Percentiles rank a stretch among this genome's conserved stretches.
phyloP scores from a whole-genome alignment of 2,113 vertebrate species.

The Ophthalmolycus amberensis region DNA sequence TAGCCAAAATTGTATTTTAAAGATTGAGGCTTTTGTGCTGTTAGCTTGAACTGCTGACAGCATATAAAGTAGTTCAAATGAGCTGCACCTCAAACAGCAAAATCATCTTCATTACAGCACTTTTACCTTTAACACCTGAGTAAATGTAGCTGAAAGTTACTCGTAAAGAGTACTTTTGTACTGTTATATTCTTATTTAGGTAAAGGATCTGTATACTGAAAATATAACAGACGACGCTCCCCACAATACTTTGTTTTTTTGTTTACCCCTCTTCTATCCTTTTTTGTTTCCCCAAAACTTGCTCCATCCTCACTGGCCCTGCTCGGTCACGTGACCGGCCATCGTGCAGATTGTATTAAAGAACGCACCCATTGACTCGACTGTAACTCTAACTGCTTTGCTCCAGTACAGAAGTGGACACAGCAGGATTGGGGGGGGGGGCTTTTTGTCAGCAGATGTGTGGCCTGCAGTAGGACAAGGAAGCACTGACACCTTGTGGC shows the following conservation, averaged over 20 bases:
- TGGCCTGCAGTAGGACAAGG: conserved; percentile 14
- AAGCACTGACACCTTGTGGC: conserved; percentile 73
- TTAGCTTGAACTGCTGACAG: not conserved
- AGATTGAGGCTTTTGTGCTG: not conserved
- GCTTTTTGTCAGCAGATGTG: not conserved
- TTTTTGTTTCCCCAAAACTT: not conserved
- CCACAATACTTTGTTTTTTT: not conserved
- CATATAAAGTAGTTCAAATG: not conserved
- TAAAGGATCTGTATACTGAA: not conserved
- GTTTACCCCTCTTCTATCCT: not conserved
- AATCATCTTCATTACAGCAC: not conserved
- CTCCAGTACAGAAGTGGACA: not conserved
- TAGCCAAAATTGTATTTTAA: not conserved
- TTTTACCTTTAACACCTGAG: not conserved
- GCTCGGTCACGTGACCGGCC: conserved; percentile 10
- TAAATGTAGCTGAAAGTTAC: not conserved
- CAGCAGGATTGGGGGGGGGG: too few species aligned
- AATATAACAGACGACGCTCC: not conserved
- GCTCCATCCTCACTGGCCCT: conserved; percentile 16
- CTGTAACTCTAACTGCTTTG: conserved; percentile 25
- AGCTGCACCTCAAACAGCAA: not conserved
- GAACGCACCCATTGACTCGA: conserved; percentile 38
- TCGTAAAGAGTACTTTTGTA: not conserved
- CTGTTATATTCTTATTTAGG: not conserved
- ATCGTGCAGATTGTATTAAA: conserved; percentile 21